Conservation (phyloP, 2,888 invertebrate species). For the Nymphalis polychloros region DNA sequence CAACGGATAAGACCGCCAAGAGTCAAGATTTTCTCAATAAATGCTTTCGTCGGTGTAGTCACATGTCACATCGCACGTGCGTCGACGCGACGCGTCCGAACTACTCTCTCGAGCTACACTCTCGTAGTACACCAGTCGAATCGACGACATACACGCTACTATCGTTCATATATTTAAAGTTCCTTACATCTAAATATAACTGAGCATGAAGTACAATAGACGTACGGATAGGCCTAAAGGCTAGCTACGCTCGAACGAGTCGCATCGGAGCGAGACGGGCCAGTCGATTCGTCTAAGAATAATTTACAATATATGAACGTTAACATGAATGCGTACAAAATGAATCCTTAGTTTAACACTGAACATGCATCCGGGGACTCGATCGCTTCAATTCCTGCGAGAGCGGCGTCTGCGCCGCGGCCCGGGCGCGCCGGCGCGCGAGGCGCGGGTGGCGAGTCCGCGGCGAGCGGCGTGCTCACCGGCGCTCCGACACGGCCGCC, state of each 20-base stretch:
- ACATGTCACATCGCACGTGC: constrained; percentile 7
- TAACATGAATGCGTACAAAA: constrained; percentile 70
- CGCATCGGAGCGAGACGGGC: constrained; percentile 47
- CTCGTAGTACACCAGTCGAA: constrained; percentile 16
- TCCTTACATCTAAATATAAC: constrained; percentile 70
- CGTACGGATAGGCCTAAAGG: constrained; percentile 50
- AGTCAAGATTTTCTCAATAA: constrained; percentile 26
- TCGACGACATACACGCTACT: constrained; percentile 35
- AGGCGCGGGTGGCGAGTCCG: constrained; percentile 23
- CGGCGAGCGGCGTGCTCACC: constrained; percentile 64
- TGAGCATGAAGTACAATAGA: constrained; percentile 76
- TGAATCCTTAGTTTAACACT: constrained; percentile 27
- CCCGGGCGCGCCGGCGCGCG: constrained; percentile 13
- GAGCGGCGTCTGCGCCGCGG: constrained; percentile 43
- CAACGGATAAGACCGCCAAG: constrained; percentile 17
- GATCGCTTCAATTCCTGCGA: constrained; percentile 2
- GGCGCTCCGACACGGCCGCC: constrained; percentile 82
- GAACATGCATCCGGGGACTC: constrained; percentile 12
- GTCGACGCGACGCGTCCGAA: constrained; percentile 1
- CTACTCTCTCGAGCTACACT: constrained; percentile 12
- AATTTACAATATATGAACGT: constrained; percentile 74
- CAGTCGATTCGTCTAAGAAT: constrained; percentile 63
- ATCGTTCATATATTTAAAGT: constrained; percentile 36
- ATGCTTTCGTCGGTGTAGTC: constrained; percentile 28
- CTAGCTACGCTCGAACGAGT: constrained; percentile 50